Conservation (phyloP, 2,113 vertebrate genomes). For the Ageneiosus marmoratus region DNA sequence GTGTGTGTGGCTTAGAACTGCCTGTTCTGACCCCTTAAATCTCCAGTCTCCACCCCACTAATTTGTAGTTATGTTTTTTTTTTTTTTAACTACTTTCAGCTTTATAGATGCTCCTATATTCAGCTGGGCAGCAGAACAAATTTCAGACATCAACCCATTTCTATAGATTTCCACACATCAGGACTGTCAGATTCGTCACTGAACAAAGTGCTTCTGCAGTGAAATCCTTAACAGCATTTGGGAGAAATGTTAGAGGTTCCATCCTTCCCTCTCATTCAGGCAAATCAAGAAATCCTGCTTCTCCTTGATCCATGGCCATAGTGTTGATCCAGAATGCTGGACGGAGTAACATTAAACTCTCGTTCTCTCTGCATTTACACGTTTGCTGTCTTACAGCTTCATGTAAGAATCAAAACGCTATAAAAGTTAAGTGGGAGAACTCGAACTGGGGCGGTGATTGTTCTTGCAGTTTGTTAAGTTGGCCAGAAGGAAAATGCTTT, state of each 20-base stretch:
- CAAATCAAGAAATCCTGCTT: neutral
- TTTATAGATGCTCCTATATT: constrained; percentile 41
- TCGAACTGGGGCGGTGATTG: neutral
- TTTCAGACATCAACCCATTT: neutral
- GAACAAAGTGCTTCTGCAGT: neutral
- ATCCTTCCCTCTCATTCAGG: neutral
- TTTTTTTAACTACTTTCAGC: constrained; percentile 14
- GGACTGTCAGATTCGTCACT: neutral
- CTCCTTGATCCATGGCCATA: constrained; percentile 33
- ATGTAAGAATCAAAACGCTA: neutral
- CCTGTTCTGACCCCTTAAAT: constrained; percentile 43
- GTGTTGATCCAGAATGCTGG: constrained; percentile 39
- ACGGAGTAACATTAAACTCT: neutral
- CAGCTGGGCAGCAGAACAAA: neutral
- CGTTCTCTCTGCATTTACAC: neutral
- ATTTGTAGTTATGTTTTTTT: constrained; percentile 54
- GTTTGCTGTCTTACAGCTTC: neutral
- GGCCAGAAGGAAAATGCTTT: neutral
- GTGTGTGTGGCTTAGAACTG: constrained; percentile 35
- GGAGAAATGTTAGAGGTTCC: neutral
- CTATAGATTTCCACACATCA: neutral
- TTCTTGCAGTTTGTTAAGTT: constrained; percentile 1
- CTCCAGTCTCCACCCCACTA: constrained; percentile 42
- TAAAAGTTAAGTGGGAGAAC: neutral
- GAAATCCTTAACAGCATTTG: neutral